phyloP scores from a whole-genome alignment of 2,113 vertebrate species.

The Atrichornis clamosus region DNA sequence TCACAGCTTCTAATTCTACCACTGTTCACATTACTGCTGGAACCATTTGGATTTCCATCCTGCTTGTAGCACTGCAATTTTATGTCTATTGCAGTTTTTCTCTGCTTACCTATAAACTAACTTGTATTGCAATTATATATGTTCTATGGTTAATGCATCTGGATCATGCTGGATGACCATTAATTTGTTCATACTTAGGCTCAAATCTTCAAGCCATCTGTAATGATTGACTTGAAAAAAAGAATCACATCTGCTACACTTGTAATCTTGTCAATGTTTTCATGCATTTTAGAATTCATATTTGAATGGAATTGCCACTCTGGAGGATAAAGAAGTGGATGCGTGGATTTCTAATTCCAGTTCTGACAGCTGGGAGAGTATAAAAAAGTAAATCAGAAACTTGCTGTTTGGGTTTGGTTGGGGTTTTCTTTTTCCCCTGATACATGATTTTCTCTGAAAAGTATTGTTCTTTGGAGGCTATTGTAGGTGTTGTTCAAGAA shows the following conservation, averaged over 20 bases:
- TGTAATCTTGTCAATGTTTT: background rate
- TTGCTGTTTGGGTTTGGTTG: background rate
- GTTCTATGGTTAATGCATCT: background rate
- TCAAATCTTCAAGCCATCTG: background rate
- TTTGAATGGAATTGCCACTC: constrained; percentile 14
- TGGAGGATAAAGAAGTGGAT: background rate
- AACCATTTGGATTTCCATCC: background rate
- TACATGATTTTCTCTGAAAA: background rate
- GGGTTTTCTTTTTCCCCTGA: rapidly evolving
- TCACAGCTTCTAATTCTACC: background rate
- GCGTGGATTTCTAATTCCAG: constrained; percentile 24
- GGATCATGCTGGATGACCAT: background rate
- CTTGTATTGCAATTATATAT: background rate
- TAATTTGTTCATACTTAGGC: background rate
- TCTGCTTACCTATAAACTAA: background rate
- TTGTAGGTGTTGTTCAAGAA: background rate
- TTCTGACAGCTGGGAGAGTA: rapidly evolving
- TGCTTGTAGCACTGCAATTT: background rate
- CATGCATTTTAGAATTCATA: background rate
- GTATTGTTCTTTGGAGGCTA: background rate
- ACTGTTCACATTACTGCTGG: background rate
- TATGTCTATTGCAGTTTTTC: background rate
- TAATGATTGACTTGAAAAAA: background rate
- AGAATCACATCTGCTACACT: background rate
- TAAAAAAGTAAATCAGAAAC: constrained; percentile 21